A percentile compares a stretch with the other conserved stretches of the same genome.
These are phyloP conservation scores for Chiridota heheva DNA, from an alignment of 35 echinoderm and acorn worm genomes.

Conservation along the genomic window DNA sequence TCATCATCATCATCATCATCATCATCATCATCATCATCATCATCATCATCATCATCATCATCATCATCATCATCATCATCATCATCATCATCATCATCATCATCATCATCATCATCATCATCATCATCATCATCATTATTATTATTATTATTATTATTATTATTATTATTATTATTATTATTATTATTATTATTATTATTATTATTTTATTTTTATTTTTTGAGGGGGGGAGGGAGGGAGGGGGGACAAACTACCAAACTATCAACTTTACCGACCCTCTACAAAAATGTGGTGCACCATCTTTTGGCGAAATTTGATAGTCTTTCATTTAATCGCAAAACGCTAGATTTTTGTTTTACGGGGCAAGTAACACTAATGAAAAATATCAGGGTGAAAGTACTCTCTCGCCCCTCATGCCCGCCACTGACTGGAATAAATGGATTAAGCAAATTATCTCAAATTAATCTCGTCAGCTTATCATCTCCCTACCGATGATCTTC, in stretches of 20 bases:
- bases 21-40: too few relatives aligned
- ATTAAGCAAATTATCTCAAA: neutral
- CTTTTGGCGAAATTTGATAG: neutral
- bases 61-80: too few relatives aligned
- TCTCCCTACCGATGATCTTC: slow-evolving; percentile 41
- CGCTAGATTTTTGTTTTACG: neutral
- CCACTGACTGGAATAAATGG: neutral
- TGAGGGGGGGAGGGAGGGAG: neutral
- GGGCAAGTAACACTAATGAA: neutral
- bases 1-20: too few relatives aligned
- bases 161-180: too few relatives aligned
- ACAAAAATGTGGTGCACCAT: neutral
- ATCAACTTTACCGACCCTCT: too few relatives aligned
- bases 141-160: too few relatives aligned
- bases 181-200: too few relatives aligned
- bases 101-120: too few relatives aligned
- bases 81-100: too few relatives aligned
- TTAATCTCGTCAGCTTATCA: slow-evolving; percentile 20
- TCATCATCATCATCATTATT: too few relatives aligned
- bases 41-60: too few relatives aligned
- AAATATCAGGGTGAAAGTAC: neutral
- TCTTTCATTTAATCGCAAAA: neutral
- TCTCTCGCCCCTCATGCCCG: neutral
- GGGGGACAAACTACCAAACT: neutral
- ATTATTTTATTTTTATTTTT: neutral